Evolutionary conservation across 2,888 invertebrate species (phyloP).

Genomic region (Camponotus fellah): DNA sequence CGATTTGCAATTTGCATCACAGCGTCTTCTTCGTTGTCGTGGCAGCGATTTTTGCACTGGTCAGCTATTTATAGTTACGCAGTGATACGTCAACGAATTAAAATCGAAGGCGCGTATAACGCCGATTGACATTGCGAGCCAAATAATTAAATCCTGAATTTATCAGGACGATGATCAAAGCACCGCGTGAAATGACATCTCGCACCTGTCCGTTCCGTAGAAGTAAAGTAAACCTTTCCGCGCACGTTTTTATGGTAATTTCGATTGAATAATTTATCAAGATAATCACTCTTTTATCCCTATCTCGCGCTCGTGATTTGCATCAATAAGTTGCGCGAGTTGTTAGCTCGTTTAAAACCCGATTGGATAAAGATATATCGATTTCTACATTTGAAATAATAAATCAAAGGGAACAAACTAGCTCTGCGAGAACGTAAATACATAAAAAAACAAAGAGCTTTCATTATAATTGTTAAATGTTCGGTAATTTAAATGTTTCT

Average conservation of each 20-base stretch:
- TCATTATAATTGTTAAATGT: background rate
- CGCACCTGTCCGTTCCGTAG: slow-evolving; percentile 27
- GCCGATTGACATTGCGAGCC: background rate
- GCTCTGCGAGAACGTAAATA: too few species aligned
- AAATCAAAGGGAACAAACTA: slow-evolving; percentile 45
- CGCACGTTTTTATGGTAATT: slow-evolving; percentile 51
- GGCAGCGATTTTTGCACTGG: background rate
- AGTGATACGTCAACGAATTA: slow-evolving; percentile 28
- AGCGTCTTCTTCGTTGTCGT: slow-evolving; percentile 12
- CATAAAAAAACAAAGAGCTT: background rate
- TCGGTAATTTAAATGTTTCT: background rate
- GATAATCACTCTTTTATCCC: slow-evolving; percentile 58
- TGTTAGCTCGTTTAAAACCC: slow-evolving; percentile 38
- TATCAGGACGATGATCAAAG: slow-evolving; percentile 16
- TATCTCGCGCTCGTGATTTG: slow-evolving; percentile 30
- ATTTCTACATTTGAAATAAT: slow-evolving; percentile 34
- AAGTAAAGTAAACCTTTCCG: slow-evolving; percentile 34
- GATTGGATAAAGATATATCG: slow-evolving; percentile 31
- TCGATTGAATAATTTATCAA: slow-evolving; percentile 58
- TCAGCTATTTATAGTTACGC: slow-evolving; percentile 30
- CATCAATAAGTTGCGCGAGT: slow-evolving; percentile 42
- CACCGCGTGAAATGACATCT: slow-evolving; percentile 24
- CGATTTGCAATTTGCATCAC: slow-evolving; percentile 42
- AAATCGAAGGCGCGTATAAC: slow-evolving; percentile 27
- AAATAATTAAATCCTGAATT: slow-evolving; percentile 40